These are phyloP conservation scores for Drosophila borealis DNA, from an alignment of 2,888 invertebrate genomes.

Conservation along the genomic window DNA sequence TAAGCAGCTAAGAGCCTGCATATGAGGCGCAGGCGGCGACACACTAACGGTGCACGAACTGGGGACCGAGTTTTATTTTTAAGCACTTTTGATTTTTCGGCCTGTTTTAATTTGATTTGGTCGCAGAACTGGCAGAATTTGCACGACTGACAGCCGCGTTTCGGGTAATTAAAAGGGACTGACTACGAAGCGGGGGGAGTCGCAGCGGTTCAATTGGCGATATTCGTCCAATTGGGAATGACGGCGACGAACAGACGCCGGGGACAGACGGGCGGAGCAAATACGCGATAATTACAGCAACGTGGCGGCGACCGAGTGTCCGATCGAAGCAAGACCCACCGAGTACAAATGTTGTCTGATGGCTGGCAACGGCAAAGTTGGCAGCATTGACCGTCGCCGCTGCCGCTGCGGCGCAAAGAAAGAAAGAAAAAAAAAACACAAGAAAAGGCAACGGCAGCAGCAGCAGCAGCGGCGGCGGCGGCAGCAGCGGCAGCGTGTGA, in stretches of 20 bases:
- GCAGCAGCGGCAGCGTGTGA: constrained; percentile 54
- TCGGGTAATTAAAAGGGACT: constrained; percentile 36
- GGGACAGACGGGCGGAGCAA: constrained; percentile 14
- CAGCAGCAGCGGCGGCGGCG: constrained; percentile 17
- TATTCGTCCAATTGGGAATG: constrained; percentile 40
- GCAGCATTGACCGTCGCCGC: constrained; percentile 77
- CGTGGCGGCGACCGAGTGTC: constrained; percentile 65
- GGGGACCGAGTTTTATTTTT: constrained; percentile 52
- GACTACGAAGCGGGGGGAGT: constrained; percentile 5
- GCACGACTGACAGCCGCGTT: constrained; percentile 9
- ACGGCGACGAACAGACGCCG: constrained; percentile 13
- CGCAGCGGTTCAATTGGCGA: constrained; percentile 39
- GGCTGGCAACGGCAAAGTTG: constrained; percentile 78
- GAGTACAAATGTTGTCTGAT: constrained; percentile 82
- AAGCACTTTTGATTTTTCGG: constrained; percentile 45
- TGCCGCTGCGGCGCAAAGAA: constrained; percentile 68
- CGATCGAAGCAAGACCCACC: constrained; percentile 82
- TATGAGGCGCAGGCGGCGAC: constrained; percentile 33
- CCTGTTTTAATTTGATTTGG: constrained; percentile 47
- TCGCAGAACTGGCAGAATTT: constrained; percentile 17
- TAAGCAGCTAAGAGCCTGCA: constrained; percentile 43
- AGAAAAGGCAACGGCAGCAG: constrained; percentile 58
- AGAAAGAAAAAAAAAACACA: constrained; percentile 55
- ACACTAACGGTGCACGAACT: constrained; percentile 45
- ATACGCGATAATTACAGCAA: constrained; percentile 63